A percentile compares a stretch with the other conserved stretches of the same genome.
Conservation (phyloP, 2,113 vertebrate genomes). For the Pomatorhinus ruficollis region DNA sequence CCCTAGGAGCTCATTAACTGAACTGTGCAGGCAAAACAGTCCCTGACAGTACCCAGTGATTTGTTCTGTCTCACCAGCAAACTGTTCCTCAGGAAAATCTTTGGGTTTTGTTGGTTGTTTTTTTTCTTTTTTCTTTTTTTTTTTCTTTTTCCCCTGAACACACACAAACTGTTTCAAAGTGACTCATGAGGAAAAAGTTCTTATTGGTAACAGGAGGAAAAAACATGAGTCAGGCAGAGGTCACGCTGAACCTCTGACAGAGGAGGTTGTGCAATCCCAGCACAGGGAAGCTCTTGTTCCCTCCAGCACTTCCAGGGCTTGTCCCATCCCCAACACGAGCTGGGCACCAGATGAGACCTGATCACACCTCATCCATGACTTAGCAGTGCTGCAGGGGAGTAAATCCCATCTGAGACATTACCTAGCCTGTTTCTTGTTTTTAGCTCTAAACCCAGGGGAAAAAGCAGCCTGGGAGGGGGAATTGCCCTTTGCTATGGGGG, state of each 20-base stretch:
- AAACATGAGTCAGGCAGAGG: constrained; percentile 60
- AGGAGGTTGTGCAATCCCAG: not conserved
- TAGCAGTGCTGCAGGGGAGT: not conserved
- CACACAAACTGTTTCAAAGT: constrained; percentile 18
- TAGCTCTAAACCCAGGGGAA: not conserved
- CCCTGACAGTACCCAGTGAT: not conserved
- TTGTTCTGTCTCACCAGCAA: not conserved
- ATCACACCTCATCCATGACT: not conserved
- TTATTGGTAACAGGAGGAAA: constrained; percentile 55
- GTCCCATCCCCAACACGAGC: not conserved
- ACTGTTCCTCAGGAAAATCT: constrained; percentile 41
- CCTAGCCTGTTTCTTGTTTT: rapidly evolving
- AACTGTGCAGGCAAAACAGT: not conserved
- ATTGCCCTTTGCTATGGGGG: not conserved
- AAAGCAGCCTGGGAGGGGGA: not conserved
- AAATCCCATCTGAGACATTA: not conserved
- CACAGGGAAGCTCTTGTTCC: constrained; percentile 11
- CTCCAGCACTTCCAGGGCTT: not conserved
- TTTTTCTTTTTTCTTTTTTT: not conserved
- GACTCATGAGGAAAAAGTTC: constrained; percentile 65
- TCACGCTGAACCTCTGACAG: not conserved
- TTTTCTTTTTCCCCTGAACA: not conserved
- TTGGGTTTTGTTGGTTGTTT: not conserved
- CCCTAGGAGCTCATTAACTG: not conserved
- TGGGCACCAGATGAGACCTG: not conserved